Evolutionary conservation across 2,113 vertebrate species (phyloP), one percentile per base, ranked within the genome.

Genomic region (Oryzias curvinotus): DNA sequence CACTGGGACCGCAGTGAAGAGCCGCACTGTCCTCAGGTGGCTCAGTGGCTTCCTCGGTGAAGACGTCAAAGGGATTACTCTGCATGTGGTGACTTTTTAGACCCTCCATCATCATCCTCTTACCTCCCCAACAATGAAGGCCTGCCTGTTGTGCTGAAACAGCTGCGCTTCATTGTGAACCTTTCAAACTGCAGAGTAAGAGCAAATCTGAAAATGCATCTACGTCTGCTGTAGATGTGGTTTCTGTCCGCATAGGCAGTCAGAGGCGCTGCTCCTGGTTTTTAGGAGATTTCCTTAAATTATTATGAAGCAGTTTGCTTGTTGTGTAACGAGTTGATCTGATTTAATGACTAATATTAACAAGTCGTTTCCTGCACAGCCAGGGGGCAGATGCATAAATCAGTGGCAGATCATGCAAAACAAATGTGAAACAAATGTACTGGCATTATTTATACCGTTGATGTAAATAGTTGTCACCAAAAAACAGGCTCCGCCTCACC

Each of bases 101-200:
- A 72, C 71, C 85, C 62, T 80, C 75, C 60, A 71, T 30, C 80
- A 82, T 88, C 78, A 85, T 77, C 73, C 65, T 75, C 73, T 70
- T 65, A 57, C 73, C 75, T 78, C 69, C 63, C 64, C 61, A 68
- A 86, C 87, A 88, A 78, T 81, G 79, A 82, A 43, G 17, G 65
- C 74, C 75, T 61, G 23, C 78, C 68, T 53, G 81, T 80, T 80
- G 75, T 77, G 85, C 84, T 88, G 73, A 84, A 88, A 84, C 61
- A 21, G 73, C 68, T 63, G 58, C 56, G 60, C 62, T 71, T 85
- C 71, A 79, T 85, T 87, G 79, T 86, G 69, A 70, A 49, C 61
- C 68, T 30, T 78, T 85, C 64, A 85, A 87, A 85, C 56, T 80
- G 83, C 84, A 80, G 81, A 76, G 71, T 78, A 76, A 77, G 86